phyloP scores from a whole-genome alignment of 2,888 invertebrate species.

The Leptura quadrifasciata region DNA sequence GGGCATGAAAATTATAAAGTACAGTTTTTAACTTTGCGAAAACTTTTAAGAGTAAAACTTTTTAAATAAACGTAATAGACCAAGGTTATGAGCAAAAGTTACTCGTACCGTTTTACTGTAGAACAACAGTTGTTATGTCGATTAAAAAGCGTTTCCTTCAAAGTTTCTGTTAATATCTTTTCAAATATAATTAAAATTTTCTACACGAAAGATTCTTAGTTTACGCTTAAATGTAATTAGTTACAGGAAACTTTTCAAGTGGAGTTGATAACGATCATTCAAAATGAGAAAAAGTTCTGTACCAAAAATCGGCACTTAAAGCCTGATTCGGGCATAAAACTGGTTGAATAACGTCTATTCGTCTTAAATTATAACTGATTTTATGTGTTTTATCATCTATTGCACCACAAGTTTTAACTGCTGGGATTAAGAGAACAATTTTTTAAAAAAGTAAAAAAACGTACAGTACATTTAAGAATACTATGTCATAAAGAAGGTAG shows the following conservation, averaged over 20 bases:
- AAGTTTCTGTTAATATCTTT: conserved; percentile 18
- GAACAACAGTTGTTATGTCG: conserved; percentile 36
- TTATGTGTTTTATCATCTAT: too few species aligned
- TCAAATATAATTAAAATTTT: conserved; percentile 29
- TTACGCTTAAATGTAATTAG: conserved; percentile 7
- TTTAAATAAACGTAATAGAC: conserved; percentile 40
- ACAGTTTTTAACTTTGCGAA: conserved; percentile 27
- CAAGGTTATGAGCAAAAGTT: conserved; percentile 35
- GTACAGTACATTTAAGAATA: too few species aligned
- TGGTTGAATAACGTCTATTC: too few species aligned
- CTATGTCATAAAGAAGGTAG: too few species aligned
- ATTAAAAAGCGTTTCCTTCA: conserved; percentile 28
- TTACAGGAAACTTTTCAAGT: neutral
- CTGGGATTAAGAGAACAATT: too few species aligned
- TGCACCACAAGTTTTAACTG: too few species aligned
- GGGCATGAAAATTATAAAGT: conserved; percentile 31
- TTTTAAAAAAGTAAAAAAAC: too few species aligned
- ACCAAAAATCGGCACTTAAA: neutral
- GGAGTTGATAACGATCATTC: neutral
- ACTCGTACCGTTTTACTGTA: conserved; percentile 1
- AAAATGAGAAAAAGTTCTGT: neutral
- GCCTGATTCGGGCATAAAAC: neutral
- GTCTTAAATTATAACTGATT: too few species aligned
- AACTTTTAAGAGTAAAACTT: conserved; percentile 36
- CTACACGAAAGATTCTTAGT: conserved; percentile 2